Percentiles rank a stretch among this genome's conserved stretches.
phyloP scores from a whole-genome alignment of 2,888 invertebrate species.

The Sinelater perroti region DNA sequence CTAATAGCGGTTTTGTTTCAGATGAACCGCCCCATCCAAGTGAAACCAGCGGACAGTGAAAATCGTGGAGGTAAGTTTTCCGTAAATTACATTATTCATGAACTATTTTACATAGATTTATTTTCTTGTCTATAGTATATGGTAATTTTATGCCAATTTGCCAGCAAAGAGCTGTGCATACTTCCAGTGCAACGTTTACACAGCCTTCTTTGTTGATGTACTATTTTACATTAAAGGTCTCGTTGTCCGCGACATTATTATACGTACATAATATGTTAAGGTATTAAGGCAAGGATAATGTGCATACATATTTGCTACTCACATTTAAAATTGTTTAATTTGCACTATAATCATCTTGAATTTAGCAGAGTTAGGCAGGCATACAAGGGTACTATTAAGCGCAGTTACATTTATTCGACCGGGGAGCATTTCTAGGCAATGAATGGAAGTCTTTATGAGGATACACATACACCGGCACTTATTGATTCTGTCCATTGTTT shows the following conservation, averaged over 20 bases:
- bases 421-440: constrained; percentile 26
- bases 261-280: no score
- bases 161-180: constrained; percentile 11
- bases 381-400: no score
- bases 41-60: constrained; percentile 99
- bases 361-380: no score
- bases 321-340: no score
- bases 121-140: constrained; percentile 28
- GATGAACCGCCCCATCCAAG: constrained; percentile 99
- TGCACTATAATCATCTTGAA: no score
- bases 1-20: constrained; percentile 62
- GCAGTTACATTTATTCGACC: constrained; percentile 18
- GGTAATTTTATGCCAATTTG: constrained; percentile 28
- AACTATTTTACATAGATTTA: constrained; percentile 32
- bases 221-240: no score
- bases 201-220: neutral
- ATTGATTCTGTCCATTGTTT: constrained; percentile 25
- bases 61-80: constrained; percentile 89
- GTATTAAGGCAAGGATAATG: no score
- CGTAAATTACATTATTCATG: constrained; percentile 34
- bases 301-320: no score
- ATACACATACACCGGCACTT: constrained; percentile 12
- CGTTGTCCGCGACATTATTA: no score
- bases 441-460: constrained; percentile 15
- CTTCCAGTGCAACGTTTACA: constrained; percentile 3